Conservation (phyloP, 2,113 vertebrate species). For the Dendropsophus ebraccatus region DNA sequence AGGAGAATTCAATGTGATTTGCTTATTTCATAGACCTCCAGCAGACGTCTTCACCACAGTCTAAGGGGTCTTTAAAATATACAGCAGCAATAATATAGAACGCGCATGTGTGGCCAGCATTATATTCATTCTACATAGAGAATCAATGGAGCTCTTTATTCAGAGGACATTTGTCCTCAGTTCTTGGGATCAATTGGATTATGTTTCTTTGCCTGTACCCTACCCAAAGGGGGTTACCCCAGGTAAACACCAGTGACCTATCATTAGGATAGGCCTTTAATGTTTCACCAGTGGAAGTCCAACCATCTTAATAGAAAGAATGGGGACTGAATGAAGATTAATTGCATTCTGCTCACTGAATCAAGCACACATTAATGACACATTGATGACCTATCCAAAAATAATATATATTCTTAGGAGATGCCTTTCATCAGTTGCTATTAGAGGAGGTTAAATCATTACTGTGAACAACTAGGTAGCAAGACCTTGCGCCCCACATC, state of each 20-base stretch:
- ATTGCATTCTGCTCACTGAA: too few relatives aligned
- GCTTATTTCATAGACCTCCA: not conserved
- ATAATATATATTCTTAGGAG: not conserved
- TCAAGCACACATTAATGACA: not conserved
- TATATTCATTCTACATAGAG: too few relatives aligned
- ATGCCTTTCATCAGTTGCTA: too few relatives aligned
- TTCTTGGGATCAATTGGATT: too few relatives aligned
- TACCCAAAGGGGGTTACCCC: not conserved
- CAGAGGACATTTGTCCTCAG: too few relatives aligned
- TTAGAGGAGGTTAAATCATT: too few relatives aligned
- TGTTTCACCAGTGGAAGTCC: not conserved
- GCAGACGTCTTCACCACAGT: not conserved
- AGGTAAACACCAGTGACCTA: not conserved
- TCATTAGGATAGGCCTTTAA: too few relatives aligned
- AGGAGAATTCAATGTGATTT: slow-evolving; percentile 32
- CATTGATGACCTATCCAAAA: not conserved
- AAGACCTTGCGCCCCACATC: too few relatives aligned
- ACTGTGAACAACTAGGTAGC: too few relatives aligned
- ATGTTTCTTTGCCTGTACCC: not conserved
- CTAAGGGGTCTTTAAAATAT: not conserved
- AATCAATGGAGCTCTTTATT: too few relatives aligned
- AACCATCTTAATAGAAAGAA: not conserved
- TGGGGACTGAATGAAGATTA: too few relatives aligned
- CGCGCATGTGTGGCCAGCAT: too few relatives aligned
- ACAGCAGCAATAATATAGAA: not conserved